phyloP scores from a whole-genome alignment of 1,140 invertebrate species.

The Yoshiicerus persimilis region DNA sequence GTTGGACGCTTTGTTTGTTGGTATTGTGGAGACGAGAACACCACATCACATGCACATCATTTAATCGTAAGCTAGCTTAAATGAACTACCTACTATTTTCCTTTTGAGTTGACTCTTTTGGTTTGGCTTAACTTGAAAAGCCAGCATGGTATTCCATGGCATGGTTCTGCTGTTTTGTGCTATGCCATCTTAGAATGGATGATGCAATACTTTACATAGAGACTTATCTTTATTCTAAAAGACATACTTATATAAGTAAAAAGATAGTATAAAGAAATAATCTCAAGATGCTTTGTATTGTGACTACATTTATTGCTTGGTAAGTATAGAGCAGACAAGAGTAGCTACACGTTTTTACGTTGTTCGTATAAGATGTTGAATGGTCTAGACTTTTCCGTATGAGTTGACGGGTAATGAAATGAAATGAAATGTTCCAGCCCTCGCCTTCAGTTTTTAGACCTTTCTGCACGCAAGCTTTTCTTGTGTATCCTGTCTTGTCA shows the following conservation, averaged over 20 bases:
- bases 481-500: conserved; percentile 11
- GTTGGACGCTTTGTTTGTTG: background rate
- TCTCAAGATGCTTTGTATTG: background rate
- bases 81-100: background rate
- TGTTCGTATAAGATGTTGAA: background rate
- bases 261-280: background rate
- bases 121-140: background rate
- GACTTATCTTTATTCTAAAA: background rate
- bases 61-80: background rate
- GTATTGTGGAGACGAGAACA: background rate
- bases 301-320: background rate
- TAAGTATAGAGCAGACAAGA: background rate
- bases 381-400: conserved; percentile 8
- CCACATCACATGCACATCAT: background rate
- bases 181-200: background rate
- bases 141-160: background rate
- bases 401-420: conserved; percentile 24
- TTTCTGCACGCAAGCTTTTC: conserved; percentile 23
- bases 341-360: background rate
- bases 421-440: conserved; percentile 18
- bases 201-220: background rate
- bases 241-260: background rate
- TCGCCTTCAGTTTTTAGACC: conserved; percentile 19
- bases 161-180: background rate
- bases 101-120: background rate